These are phyloP conservation scores for Macrophya alboannulata DNA, from an alignment of 2,888 invertebrate species.

Conservation along the genomic window DNA sequence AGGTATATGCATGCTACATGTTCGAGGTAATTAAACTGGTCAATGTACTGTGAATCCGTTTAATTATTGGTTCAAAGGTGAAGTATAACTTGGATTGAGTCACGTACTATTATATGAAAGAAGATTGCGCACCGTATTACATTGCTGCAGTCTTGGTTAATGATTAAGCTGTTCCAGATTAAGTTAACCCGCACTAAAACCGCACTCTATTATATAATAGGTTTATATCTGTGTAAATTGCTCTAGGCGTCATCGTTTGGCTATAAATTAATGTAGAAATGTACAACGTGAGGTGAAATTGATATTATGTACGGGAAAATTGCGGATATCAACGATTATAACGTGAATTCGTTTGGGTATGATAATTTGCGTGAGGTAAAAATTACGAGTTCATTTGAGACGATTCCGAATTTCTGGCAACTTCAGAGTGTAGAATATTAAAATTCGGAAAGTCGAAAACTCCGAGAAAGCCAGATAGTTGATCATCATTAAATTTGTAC, in stretches of 20 bases:
- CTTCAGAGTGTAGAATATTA: too few relatives aligned
- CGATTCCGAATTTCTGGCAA: too few relatives aligned
- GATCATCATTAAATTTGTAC: too few relatives aligned
- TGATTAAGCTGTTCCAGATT: conserved; percentile 14
- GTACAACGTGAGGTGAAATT: background rate
- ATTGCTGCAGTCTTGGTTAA: background rate
- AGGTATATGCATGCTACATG: background rate
- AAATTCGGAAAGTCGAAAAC: too few relatives aligned
- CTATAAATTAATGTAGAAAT: background rate
- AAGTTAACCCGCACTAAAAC: background rate
- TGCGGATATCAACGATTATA: conserved; percentile 30
- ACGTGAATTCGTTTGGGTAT: background rate
- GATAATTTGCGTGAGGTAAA: background rate
- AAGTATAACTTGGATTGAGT: conserved; percentile 21
- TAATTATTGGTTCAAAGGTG: conserved; percentile 23
- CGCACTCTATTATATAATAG: background rate
- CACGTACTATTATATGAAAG: background rate
- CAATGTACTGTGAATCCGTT: background rate
- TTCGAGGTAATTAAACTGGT: conserved; percentile 27
- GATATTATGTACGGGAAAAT: background rate
- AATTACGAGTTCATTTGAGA: too few relatives aligned
- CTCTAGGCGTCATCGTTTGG: background rate
- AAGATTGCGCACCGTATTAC: conserved; percentile 1
- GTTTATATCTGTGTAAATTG: background rate
- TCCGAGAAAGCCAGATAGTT: too few relatives aligned